Percentiles rank a stretch among this genome's conserved stretches.
phyloP scores from a whole-genome alignment of 2,797 vertebrate species.

The Eulemur mongoz region DNA sequence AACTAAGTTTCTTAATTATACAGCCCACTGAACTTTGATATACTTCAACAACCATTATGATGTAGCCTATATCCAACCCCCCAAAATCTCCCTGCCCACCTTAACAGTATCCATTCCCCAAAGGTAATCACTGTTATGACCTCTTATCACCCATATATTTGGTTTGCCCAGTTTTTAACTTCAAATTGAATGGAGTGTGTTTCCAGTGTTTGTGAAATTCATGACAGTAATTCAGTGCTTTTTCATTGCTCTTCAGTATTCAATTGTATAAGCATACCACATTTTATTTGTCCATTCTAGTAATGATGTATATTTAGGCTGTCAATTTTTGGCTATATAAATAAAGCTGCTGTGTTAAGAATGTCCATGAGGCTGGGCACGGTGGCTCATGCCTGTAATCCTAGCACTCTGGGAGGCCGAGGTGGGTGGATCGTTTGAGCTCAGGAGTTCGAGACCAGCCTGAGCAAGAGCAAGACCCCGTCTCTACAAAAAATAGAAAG shows the following conservation, averaged over 20 bases:
- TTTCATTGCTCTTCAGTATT: neutral
- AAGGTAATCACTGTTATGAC: neutral
- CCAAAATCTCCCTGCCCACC: neutral
- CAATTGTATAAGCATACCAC: neutral
- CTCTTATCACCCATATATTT: neutral
- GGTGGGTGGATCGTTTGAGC: too few species aligned
- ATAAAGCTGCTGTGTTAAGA: constrained; percentile 1
- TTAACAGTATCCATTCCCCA: neutral
- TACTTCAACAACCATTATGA: neutral
- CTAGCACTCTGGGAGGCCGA: too few species aligned
- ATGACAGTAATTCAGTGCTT: neutral
- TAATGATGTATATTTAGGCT: neutral
- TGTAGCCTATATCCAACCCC: neutral
- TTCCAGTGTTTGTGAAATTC: constrained; percentile 18
- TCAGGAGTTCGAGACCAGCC: too few species aligned
- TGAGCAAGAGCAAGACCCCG: too few species aligned
- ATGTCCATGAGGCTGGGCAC: neutral
- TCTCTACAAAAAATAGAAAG: too few species aligned
- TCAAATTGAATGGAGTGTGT: neutral
- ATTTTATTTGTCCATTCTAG: neutral
- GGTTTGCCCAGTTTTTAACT: constrained; percentile 14
- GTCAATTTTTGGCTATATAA: neutral
- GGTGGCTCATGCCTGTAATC: too few species aligned
- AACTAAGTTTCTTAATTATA: neutral
- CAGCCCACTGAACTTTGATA: neutral